phyloP scores from a whole-genome alignment of 1,140 invertebrate species.

The Cydia pomonella region DNA sequence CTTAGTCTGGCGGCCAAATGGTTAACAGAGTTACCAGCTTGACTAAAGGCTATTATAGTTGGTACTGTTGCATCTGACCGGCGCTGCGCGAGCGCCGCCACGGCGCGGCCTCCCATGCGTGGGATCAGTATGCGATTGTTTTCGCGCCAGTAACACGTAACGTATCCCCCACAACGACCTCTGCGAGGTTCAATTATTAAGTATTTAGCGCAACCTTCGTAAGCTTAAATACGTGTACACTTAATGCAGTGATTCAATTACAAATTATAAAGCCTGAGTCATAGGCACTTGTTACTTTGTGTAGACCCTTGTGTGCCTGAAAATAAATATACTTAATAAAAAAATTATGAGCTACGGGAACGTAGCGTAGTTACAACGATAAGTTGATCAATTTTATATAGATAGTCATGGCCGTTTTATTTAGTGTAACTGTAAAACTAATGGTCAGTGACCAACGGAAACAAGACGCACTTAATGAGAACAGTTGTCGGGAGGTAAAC shows the following conservation, averaged over 20 bases:
- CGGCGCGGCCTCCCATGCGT: background rate
- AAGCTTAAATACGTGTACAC: background rate
- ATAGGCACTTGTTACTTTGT: no score
- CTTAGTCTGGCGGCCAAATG: no score
- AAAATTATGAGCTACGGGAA: background rate
- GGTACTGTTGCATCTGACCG: background rate
- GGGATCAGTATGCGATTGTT: slow-evolving; percentile 27
- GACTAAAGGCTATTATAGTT: no score
- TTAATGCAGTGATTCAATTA: background rate
- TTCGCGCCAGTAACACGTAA: slow-evolving; percentile 5
- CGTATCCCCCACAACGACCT: background rate
- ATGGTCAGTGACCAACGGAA: slow-evolving; percentile 53
- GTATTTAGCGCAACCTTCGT: background rate
- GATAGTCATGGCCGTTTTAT: slow-evolving; percentile 43
- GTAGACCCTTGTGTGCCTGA: no score
- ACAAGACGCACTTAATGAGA: slow-evolving; percentile 32
- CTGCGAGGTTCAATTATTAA: background rate
- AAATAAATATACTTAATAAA: no score
- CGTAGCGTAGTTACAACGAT: background rate
- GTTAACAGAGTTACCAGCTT: no score
- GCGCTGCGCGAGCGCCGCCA: background rate
- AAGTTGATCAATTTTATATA: background rate
- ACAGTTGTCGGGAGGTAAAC: slow-evolving; percentile 47
- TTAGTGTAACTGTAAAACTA: slow-evolving; percentile 52
- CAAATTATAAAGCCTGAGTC: background rate